Evolutionary conservation across 1,140 invertebrate species (phyloP).

Genomic region (Pinna nobilis): DNA sequence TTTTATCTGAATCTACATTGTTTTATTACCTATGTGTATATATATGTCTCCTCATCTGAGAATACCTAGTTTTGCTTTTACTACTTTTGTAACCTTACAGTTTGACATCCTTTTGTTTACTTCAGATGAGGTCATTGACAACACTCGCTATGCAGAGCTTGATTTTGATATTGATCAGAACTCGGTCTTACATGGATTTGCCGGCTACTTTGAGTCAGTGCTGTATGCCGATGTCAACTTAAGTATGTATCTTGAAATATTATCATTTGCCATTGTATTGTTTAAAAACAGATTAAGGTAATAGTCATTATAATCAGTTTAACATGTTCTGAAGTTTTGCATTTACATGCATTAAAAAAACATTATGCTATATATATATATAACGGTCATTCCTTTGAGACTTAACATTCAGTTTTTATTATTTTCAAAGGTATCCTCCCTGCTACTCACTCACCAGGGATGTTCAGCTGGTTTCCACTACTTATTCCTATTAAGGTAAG

Average conservation of each 20-base stretch:
- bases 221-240: constrained; percentile 90
- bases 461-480: constrained; percentile 99
- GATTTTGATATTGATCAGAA: constrained; percentile 84
- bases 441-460: constrained; percentile 88
- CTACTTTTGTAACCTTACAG: neutral
- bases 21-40: too few species aligned
- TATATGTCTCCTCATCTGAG: neutral
- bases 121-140: constrained; percentile 78
- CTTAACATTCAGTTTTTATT: too few species aligned
- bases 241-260: constrained; percentile 77
- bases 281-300: too few species aligned
- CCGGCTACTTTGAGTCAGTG: constrained; percentile 94
- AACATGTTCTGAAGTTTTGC: too few species aligned
- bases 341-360: too few species aligned
- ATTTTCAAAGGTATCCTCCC: constrained; percentile 86
- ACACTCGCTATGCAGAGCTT: constrained; percentile 82
- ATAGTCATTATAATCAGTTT: too few species aligned
- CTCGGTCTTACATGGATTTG: constrained; percentile 92
- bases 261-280: too few species aligned
- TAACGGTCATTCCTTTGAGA: too few species aligned
- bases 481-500: constrained; percentile 87
- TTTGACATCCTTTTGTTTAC: constrained; percentile 40
- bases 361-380: too few species aligned
- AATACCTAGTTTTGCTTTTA: neutral
- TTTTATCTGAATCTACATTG: too few species aligned